These are phyloP conservation scores for Drosophila subobscura DNA, from an alignment of 1,140 invertebrate genomes.

Conservation along the genomic window DNA sequence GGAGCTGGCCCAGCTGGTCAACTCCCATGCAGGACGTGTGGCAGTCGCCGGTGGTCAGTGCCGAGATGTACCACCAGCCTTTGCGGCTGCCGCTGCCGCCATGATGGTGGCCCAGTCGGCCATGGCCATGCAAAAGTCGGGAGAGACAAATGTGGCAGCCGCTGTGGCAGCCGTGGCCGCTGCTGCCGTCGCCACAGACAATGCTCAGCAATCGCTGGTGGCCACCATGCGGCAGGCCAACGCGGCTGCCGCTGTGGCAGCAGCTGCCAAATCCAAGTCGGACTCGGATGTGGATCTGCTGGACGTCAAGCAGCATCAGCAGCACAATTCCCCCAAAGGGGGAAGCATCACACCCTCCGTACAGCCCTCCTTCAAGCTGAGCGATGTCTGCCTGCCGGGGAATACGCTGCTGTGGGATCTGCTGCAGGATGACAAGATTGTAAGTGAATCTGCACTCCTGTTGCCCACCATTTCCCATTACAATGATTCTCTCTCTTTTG, in stretches of 20 bases:
- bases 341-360: conserved; percentile 39
- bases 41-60: conserved; percentile 44
- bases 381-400: conserved; percentile 93
- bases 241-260: conserved; percentile 61
- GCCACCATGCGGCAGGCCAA: conserved; percentile 67
- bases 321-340: conserved; percentile 65
- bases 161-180: conserved; percentile 73
- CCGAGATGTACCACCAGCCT: conserved; percentile 69
- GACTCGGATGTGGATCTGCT: conserved; percentile 63
- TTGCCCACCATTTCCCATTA: no score
- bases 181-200: conserved; percentile 70
- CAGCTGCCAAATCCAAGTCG: conserved; percentile 62
- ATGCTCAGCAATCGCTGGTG: conserved; percentile 69
- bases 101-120: conserved; percentile 78
- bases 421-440: conserved; percentile 95
- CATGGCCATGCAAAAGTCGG: conserved; percentile 76
- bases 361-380: conserved; percentile 87
- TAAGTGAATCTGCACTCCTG: conserved; percentile 84
- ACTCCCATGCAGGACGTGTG: conserved; percentile 53
- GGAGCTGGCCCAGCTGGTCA: conserved; percentile 86
- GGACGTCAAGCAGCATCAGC: conserved; percentile 51
- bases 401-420: conserved; percentile 97
- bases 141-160: conserved; percentile 65
- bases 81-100: conserved; percentile 77
- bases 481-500: conserved; percentile 2